A percentile compares a stretch with the other conserved stretches of the same genome.
Conservation (phyloP, 2,113 vertebrate species). For the Lagopus leucura region DNA sequence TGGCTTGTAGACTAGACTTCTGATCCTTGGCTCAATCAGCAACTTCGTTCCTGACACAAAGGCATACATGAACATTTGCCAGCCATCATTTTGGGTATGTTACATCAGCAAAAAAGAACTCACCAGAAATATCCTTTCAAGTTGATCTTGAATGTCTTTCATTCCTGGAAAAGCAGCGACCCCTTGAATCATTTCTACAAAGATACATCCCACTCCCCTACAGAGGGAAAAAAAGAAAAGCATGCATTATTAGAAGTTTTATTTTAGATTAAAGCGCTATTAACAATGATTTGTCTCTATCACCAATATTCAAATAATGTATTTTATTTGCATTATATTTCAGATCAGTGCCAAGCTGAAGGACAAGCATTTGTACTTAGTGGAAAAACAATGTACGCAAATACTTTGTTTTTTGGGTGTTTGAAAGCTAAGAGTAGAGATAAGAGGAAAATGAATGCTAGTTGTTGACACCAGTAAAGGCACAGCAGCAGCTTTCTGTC, state of each 20-base stretch:
- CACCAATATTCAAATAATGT: background rate
- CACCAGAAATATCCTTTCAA: constrained; percentile 98
- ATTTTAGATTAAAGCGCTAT: background rate
- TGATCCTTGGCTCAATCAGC: background rate
- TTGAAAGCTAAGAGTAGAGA: background rate
- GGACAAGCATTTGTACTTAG: background rate
- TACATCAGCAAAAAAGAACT: constrained; percentile 65
- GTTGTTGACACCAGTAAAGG: background rate
- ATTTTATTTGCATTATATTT: background rate
- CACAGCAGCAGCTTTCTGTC: background rate
- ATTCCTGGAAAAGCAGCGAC: constrained; percentile 97
- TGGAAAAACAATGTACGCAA: background rate
- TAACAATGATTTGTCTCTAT: background rate
- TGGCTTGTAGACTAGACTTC: background rate
- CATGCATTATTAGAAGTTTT: background rate
- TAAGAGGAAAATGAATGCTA: background rate
- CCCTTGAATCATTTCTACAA: constrained; percentile 98
- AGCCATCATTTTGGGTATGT: background rate
- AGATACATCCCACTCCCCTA: constrained; percentile 98
- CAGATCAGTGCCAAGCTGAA: background rate
- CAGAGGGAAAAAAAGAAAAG: constrained; percentile 6
- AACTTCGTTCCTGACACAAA: background rate
- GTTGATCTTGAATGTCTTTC: constrained; percentile 98
- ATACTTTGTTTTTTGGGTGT: background rate
- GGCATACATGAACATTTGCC: background rate